These are phyloP conservation scores for Drosophila mercatorum DNA, from an alignment of 2,888 invertebrate species.

Conservation along the genomic window DNA sequence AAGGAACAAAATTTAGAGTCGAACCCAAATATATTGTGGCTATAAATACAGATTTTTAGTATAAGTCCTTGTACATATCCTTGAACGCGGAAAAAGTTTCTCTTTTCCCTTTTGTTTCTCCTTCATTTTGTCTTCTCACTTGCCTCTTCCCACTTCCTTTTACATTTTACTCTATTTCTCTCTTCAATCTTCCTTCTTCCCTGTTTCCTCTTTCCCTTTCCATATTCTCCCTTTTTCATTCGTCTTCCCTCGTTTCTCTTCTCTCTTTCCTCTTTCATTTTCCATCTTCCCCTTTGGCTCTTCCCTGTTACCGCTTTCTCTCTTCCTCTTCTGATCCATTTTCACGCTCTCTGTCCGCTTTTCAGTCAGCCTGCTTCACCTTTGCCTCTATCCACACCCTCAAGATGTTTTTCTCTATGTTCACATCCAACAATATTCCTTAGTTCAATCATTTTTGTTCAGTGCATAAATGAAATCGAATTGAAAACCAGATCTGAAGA, in stretches of 20 bases:
- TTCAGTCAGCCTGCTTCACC: background rate
- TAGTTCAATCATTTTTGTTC: background rate
- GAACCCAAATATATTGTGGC: too few species aligned
- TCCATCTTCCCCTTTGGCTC: background rate
- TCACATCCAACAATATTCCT: background rate
- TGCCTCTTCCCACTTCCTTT: background rate
- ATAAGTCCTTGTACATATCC: background rate
- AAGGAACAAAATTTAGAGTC: too few species aligned
- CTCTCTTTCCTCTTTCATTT: background rate
- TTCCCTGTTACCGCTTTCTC: too few species aligned
- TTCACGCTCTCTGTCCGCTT: too few species aligned
- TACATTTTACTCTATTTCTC: background rate
- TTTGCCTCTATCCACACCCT: too few species aligned
- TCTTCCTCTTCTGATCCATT: too few species aligned
- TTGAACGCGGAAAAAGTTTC: too few species aligned
- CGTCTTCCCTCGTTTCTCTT: background rate
- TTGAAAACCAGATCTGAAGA: background rate
- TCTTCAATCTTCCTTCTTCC: background rate
- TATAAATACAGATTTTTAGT: too few species aligned
- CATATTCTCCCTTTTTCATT: background rate
- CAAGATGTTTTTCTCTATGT: too few species aligned
- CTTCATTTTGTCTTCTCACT: background rate
- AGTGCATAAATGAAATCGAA: background rate
- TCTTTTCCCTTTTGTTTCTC: background rate
- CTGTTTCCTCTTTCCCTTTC: fast-evolving